Base-by-base conservation (phyloP, 2,113 vertebrate genomes). In the Petroica traversi region DNA sequence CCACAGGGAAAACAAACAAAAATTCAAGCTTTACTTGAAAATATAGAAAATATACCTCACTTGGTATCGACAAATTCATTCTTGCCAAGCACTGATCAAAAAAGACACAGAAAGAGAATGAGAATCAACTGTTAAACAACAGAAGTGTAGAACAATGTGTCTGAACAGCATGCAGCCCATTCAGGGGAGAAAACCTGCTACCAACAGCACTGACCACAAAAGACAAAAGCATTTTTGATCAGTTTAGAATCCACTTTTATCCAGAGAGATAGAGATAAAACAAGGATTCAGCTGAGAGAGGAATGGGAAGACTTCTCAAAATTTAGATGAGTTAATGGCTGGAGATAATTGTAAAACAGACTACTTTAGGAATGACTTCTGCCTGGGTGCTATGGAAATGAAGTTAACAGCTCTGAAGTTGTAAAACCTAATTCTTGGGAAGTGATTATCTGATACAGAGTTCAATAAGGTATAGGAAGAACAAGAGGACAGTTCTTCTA, bases 1-100 rank as follows among this genome's bases (percentile, higher is more conserved):
- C 95, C 89, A 89, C 89, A 89, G 93, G 86, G 67, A 94, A 95
- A 93, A 87, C 19, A 61, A 75, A 79, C 49, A 71, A 58, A 68
- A 95, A 89, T 23, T 87, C 29, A 55, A 85, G n/a, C 43, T 36
- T 55, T 78, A 57, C 43, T 78, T 86, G 45, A 82, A 38, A 75
- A 94, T 43, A 76, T 52, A 69, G 58, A 73, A 88, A 81, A 91
- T 36, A 61, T 2, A 89, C 25, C 33, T 91, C 55, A 77, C 3
- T 58, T 29, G n/a, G 15, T 62, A 88, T 80, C 0, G 6, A 78
- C 11, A 89, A 89, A 92, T 36, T 87, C 36, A 61, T 51, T 75
- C 40, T 33, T 52, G 31, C 23, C n/a, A 94, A 63, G 71, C 12
- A 69, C 31, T 55, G 28, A 93, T 51, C 38, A 92, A 88, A 89